Conservation (phyloP, 2,888 invertebrate species). For the Asteroscopus sphinx region DNA sequence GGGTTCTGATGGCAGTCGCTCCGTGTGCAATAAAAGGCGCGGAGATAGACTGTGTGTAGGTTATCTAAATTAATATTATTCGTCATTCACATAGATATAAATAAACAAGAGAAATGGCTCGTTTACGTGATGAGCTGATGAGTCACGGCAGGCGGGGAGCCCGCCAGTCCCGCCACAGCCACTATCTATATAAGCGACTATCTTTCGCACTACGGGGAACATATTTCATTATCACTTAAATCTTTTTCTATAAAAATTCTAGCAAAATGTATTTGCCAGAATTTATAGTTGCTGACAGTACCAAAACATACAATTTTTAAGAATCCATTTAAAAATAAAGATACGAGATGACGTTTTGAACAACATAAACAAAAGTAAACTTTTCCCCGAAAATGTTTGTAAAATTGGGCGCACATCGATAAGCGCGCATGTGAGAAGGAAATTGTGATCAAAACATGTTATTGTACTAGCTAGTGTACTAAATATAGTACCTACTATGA, state of each 20-base stretch:
- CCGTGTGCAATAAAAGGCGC: no score
- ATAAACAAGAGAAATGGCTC: conserved; percentile 30
- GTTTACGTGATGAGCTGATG: not conserved
- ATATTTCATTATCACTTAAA: not conserved
- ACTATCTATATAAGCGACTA: no score
- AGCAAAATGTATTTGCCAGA: not conserved
- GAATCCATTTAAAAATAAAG: not conserved
- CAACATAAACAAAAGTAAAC: not conserved
- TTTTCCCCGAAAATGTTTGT: not conserved
- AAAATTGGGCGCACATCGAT: not conserved
- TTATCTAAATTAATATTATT: conserved; percentile 10
- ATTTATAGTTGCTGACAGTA: not conserved
- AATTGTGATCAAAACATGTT: conserved; percentile 2
- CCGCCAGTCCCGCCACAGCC: no score
- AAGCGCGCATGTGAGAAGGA: not conserved
- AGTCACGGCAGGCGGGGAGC: not conserved
- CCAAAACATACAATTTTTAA: not conserved
- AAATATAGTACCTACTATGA: not conserved
- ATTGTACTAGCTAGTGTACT: not conserved
- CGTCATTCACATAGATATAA: not conserved
- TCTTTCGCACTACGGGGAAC: not conserved
- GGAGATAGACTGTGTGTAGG: conserved; percentile 1
- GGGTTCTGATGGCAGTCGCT: no score
- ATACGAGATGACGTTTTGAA: not conserved
- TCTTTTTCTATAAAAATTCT: not conserved